phyloP scores from a whole-genome alignment of 2,888 invertebrate genomes.

The Tachina lurida region DNA sequence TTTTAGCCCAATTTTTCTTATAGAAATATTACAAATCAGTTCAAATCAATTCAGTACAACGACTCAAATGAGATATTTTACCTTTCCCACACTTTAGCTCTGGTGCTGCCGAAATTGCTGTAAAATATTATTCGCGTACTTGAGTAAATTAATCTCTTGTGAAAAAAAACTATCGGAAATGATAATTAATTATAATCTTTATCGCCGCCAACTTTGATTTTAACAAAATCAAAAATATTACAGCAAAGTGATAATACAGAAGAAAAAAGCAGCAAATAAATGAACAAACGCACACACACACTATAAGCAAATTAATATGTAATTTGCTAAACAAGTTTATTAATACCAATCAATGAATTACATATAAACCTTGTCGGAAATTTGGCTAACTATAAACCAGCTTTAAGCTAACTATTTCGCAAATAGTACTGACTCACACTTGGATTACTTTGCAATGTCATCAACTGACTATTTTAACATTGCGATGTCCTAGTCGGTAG shows the following conservation, averaged over 20 bases:
- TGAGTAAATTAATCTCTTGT: slow-evolving; percentile 47
- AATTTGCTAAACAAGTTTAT: slow-evolving; percentile 69
- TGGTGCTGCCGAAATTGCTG: slow-evolving; percentile 16
- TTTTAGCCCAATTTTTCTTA: background rate
- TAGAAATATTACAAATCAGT: slow-evolving; percentile 32
- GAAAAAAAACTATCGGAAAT: slow-evolving; percentile 70
- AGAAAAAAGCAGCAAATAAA: background rate
- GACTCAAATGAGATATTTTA: slow-evolving; percentile 36
- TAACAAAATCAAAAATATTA: slow-evolving; percentile 63
- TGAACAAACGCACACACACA: background rate
- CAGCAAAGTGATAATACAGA: background rate
- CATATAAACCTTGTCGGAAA: background rate
- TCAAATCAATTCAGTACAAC: background rate
- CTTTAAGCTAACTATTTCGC: too few relatives aligned
- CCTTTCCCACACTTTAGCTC: slow-evolving; percentile 63
- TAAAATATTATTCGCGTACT: slow-evolving; percentile 44
- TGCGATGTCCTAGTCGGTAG: too few relatives aligned
- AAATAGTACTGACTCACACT: too few relatives aligned
- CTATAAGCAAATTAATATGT: slow-evolving; percentile 52
- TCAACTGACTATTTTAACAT: too few relatives aligned
- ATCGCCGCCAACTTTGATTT: slow-evolving; percentile 69
- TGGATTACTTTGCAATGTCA: too few relatives aligned
- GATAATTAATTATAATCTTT: slow-evolving; percentile 71
- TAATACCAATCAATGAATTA: slow-evolving; percentile 9
- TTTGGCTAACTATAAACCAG: too few relatives aligned